Base-by-base conservation (phyloP, 1,140 invertebrate genomes). In the Drosophila lacteicornis region DNA sequence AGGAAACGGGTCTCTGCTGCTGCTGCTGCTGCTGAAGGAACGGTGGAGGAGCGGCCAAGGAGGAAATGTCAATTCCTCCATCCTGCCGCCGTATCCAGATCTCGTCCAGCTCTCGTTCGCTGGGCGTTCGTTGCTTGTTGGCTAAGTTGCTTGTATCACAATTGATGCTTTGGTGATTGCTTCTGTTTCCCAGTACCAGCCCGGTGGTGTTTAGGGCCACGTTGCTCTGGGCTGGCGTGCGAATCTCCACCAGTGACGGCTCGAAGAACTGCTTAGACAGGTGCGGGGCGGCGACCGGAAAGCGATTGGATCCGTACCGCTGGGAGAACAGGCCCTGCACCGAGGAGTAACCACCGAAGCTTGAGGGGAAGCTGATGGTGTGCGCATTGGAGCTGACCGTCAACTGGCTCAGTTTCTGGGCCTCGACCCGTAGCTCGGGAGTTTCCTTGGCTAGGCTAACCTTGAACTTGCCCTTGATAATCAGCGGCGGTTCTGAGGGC, bases 181-280 rank as follows among this genome's bases (percentile, higher is more conserved):
- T 81, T 5, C 50, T 73, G 63, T 19, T 66, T 22, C 53, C 36
- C 36, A 42, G 19, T 6, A n/a, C 55, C 42, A 75, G 36, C 7
- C 75, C 75, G 19, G 49, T 27, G 3, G 50, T 65, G 47, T 96
- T 95, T 11, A 96, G 91, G 1, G 95, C 95, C 42, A 94, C 94
- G 55, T 94, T 94, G 76, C 95, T 96, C 60, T 95, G 95, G 3
- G 95, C 95, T 27, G 95, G 94, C 68, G 95, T 96, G 84, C 96
- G 96, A 93, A 97, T 97, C 93, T 97, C 96, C 65, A 97, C 96
- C 61, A 97, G 93, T 69, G 96, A 96, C 71, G 95, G 95, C 91
- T 97, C 96, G 85, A 97, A 97, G 93, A 96, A 97, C 66, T 95
- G 94, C 75, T 96, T 96, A 91, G 97, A 96, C 42, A 96, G 93